Base-by-base conservation (phyloP, 2,888 invertebrate species). In the Alcis repandata region DNA sequence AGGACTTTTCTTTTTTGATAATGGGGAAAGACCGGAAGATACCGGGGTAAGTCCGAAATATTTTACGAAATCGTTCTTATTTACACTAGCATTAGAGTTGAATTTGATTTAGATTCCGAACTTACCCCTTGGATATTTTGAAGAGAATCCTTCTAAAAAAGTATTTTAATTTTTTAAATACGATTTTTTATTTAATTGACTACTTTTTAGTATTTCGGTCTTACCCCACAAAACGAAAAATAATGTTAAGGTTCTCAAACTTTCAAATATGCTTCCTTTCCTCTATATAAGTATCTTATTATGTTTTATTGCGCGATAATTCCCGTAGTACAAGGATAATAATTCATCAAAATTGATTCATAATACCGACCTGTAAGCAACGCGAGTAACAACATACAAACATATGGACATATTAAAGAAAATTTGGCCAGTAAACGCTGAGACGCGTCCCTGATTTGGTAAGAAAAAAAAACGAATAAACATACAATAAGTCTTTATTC, bases 1-100 rank as follows among this genome's bases (percentile, higher is more conserved):
- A 38, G 38, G 13, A 38, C 38, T 9, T 38, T 38, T 38, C 38
- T 38, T 38, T 8, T 38, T 38, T 38, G 38, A 38, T 38, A 11
- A 38, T 38, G 38, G 38, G 38, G 38, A 38, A 38, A 38, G 38
- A 38, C 38, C 38, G 38, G 13, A 38, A 38, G 38, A 38, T 38
- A 38, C 38, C 38, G 38, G 38, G 38, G 38, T 38, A 38, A 38
- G 38, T 38, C 38, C 38, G 38, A 38, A 4, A 38, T 38, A 38
- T 38, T 38, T 38, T 38, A 38, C 38, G 13, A 38, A 38, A 38
- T 38, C 38, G 38, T 38, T 38, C 10, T 38, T 38, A 38, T 38
- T 8, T 3, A 38, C 38, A 38, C 38, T 38, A 48, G 48, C 27
- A 48, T 27, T 38, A 38, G 13, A 38, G 38, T 38, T 38, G 9